Base-by-base conservation (phyloP, 2,113 vertebrate genomes). In the Cheilinus undulatus region DNA sequence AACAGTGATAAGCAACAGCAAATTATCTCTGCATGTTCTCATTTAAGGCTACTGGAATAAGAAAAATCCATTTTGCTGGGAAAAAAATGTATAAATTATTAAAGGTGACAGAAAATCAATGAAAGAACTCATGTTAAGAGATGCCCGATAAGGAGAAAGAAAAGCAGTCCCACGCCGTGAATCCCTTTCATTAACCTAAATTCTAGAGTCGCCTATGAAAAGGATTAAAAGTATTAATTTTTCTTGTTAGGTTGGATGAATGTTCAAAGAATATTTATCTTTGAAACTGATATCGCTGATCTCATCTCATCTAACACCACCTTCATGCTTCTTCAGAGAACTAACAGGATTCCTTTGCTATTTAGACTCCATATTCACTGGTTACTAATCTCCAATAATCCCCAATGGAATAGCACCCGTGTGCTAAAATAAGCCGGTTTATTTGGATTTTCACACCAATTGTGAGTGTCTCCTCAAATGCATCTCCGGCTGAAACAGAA, bases 301-400 rank as follows among this genome's bases (percentile, higher is more conserved):
- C 80, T 84, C 69, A 84, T 82, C 82, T 82, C 76, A 82, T 84
- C 76, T 78, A 53, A 52, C 71, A 59, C 42, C 52, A 72, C 57
- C 78, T 82, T 67, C 81, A 87, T 78, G 84, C 73, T 45, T 80
- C 79, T 71, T 85, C 58, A 64, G 57, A 86, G 36, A 24, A 69
- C 73, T 90, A 89, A 88, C 62, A 68, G 83, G 86, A 89, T 89
- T 86, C 69, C 1, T 42, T 54, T 26, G 73, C 34, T 89, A 78
- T 78, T 83, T 59, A 62, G 36, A 67, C 66, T 73, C 56, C 3
- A 66, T 15, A 84, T 85, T 85, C 74, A 84, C 64, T 51, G 72
- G 28, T 5, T 65, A 34, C 62, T 90, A 89, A 91, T 89, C 88
- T 89, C 60, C 46, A 61, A 71, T 86, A 88, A 91, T 90, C 80